Percentiles rank a stretch among this genome's conserved stretches.
These are phyloP conservation scores for Fulmarus glacialis DNA, from an alignment of 2,113 vertebrate genomes.

Conservation along the genomic window DNA sequence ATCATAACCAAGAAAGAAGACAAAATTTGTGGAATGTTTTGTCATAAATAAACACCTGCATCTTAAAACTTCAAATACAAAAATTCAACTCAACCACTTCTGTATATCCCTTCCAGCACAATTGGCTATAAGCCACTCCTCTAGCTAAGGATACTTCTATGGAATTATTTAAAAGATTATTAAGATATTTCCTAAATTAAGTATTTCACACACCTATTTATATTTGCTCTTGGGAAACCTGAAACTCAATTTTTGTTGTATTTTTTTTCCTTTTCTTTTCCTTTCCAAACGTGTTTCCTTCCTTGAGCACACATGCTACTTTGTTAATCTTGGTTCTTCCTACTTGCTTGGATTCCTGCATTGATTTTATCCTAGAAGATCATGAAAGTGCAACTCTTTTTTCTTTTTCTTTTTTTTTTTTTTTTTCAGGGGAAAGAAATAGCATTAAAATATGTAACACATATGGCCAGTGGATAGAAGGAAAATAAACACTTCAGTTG, in stretches of 20 bases:
- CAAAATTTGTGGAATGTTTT: background rate
- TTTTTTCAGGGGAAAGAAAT: background rate
- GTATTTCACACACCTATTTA: background rate
- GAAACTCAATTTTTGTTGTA: background rate
- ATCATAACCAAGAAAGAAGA: background rate
- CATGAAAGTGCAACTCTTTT: background rate
- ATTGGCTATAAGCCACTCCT: background rate
- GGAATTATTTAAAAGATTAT: background rate
- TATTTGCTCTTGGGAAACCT: background rate
- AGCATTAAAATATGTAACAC: background rate
- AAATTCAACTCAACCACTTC: background rate
- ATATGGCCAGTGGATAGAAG: background rate
- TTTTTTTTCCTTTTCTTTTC: fast-evolving
- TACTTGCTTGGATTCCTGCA: background rate
- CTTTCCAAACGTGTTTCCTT: background rate
- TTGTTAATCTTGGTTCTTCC: background rate
- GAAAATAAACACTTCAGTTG: background rate
- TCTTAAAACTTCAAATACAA: background rate
- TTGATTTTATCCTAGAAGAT: background rate
- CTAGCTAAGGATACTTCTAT: background rate
- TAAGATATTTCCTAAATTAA: background rate
- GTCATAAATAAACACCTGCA: background rate
- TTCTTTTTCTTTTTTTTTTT: background rate
- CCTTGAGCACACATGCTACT: background rate
- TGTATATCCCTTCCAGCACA: background rate